A percentile compares a stretch with the other conserved stretches of the same genome.
Evolutionary conservation across 2,888 invertebrate genomes (phyloP).

Genomic region (Idaea biselata): DNA sequence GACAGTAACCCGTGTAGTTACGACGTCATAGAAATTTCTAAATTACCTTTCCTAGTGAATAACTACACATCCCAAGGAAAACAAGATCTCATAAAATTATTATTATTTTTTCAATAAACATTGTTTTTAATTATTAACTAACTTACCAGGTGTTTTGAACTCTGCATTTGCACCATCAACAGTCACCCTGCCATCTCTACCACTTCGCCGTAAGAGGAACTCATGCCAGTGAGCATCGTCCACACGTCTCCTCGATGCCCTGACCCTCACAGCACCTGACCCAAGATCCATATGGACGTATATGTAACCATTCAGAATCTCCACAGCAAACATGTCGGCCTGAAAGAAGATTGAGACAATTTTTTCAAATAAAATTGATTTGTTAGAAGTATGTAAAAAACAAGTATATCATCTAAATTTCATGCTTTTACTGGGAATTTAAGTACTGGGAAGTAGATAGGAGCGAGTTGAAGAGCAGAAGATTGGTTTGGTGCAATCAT

Average conservation of each 20-base stretch:
- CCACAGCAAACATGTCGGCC: conserved; percentile 96
- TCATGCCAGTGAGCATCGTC: conserved; percentile 97
- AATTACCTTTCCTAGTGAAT: no score
- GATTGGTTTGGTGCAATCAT: no score
- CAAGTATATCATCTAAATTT: not conserved
- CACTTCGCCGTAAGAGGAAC: conserved; percentile 89
- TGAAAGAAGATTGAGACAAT: conserved; percentile 51
- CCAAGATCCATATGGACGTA: conserved; percentile 96
- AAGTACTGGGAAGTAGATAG: not conserved
- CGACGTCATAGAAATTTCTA: no score
- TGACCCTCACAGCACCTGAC: conserved; percentile 92
- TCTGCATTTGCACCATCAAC: conserved; percentile 94
- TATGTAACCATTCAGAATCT: conserved; percentile 95
- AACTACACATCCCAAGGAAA: no score
- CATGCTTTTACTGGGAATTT: not conserved
- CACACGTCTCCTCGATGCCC: conserved; percentile 89
- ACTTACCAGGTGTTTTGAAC: conserved; percentile 90
- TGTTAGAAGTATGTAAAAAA: not conserved
- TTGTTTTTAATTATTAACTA: no score
- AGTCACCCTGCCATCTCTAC: conserved; percentile 91
- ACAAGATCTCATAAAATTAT: no score
- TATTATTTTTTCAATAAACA: no score
- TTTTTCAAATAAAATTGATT: not conserved
- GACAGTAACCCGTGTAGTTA: no score
- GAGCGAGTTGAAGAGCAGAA: no score